Percentiles rank a stretch among this genome's conserved stretches.
These are phyloP conservation scores for Dolichotis patagonum DNA, from an alignment of 2,113 vertebrate genomes.

Conservation along the genomic window DNA sequence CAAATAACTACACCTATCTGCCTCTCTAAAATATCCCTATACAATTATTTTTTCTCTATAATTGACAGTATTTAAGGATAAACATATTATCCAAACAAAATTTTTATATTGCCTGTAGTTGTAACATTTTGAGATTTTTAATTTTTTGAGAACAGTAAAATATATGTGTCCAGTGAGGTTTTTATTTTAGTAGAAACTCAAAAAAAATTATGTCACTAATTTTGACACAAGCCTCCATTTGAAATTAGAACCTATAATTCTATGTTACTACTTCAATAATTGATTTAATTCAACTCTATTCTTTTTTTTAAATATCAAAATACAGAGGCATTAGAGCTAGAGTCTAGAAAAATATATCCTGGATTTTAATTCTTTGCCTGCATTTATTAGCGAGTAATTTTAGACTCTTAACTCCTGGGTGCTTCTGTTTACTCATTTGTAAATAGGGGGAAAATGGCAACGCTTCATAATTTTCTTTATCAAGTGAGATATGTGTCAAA, in stretches of 20 bases:
- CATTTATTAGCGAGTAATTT: not conserved
- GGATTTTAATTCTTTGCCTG: not conserved
- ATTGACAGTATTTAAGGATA: not conserved
- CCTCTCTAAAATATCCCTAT: not conserved
- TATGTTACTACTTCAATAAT: not conserved
- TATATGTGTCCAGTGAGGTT: not conserved
- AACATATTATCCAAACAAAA: not conserved
- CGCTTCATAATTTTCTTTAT: not conserved
- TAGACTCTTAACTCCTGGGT: not conserved
- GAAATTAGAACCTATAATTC: not conserved
- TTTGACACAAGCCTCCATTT: not conserved
- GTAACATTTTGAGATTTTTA: not conserved
- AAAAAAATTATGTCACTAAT: not conserved
- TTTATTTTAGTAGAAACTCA: not conserved
- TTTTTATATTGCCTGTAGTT: not conserved
- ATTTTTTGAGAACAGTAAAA: constrained; percentile 13
- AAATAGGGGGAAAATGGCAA: not conserved
- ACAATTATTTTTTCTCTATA: not conserved
- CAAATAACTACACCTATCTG: not conserved
- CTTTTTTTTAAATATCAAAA: constrained; percentile 11
- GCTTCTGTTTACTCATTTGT: not conserved
- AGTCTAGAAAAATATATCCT: not conserved
- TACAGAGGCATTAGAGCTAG: not conserved
- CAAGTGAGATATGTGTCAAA: not conserved
- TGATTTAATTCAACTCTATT: not conserved